Evolutionary conservation across 2,113 vertebrate species (phyloP).

Genomic region (Patagioenas fasciata): DNA sequence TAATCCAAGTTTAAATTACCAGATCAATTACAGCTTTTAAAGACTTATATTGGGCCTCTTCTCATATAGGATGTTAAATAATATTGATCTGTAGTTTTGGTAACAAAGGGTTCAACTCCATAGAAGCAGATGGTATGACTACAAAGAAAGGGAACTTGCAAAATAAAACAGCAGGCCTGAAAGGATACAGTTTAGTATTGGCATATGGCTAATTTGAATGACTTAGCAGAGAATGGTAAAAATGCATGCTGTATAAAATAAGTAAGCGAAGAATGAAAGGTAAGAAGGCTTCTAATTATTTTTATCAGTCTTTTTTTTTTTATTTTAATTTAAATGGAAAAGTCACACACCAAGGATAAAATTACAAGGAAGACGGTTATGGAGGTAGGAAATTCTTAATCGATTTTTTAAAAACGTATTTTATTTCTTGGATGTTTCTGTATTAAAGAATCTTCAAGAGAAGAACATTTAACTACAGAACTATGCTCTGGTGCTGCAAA

Average conservation of each 20-base stretch:
- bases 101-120: not conserved
- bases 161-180: not conserved
- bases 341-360: not conserved
- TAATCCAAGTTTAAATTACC: not conserved
- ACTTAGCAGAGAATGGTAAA: not conserved
- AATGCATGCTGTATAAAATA: not conserved
- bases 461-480: not conserved
- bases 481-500: not conserved
- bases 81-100: not conserved
- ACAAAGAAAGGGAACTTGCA: not conserved
- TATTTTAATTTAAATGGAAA: not conserved
- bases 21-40: not conserved
- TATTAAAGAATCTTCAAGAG: not conserved
- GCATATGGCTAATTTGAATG: not conserved
- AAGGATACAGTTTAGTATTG: not conserved
- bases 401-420: not conserved
- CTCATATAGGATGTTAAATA: not conserved
- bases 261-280: not conserved
- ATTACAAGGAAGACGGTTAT: not conserved
- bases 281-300: not conserved
- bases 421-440: not conserved
- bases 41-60: not conserved
- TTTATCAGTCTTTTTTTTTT: not conserved
- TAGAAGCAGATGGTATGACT: not conserved
- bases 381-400: not conserved